Evolutionary conservation across 2,113 vertebrate genomes (phyloP), one percentile per base, ranked within the genome.

Genomic region (Perccottus glenii): DNA sequence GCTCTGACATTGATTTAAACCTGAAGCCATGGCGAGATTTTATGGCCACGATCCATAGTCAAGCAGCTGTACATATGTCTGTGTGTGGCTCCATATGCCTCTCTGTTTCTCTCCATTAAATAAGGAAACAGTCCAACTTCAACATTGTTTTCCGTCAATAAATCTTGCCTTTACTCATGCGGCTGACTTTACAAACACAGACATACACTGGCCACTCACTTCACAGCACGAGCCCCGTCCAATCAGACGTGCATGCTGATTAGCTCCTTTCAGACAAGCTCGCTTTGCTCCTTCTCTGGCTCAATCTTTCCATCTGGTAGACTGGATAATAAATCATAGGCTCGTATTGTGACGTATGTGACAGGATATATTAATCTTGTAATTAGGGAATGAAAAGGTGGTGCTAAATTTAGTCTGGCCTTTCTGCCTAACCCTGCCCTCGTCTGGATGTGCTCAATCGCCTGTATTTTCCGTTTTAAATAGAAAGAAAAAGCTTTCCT

Each of bases 1-100:
- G 88, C 93, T 87, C 89, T 89, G 92, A 92, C 92, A 95, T 95
- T 94, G 94, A 96, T 96, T 96, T 95, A 94, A 93, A 92, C 85
- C 90, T 91, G 91, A 93, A 64, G 68, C 81, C 73, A 48, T 14
- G 67, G 45, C 61, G 69, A 46, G 64, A 67, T 46, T 81, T 81
- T 80, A 85, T 66, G 66, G 75, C 74, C 66, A 66, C 63, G 35
- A 73, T 86, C 81, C 60, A 75, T 59, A 75, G 61, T 71, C 56
- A 60, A 9, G 43, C 35, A 8, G 40, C 62, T 64, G 57, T 52
- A 61, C 55, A 62, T 45, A 70, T 56, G 56, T 45, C 45, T 58
- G 46, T 65, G 63, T 71, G 56, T 42, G 50, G 38, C 35, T 62
- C 58, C 76, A 12, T 69, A 62, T 68, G 66, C 49, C 40, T 63